Conservation (phyloP, 2,113 vertebrate species). For the Corydoras sp. region DNA sequence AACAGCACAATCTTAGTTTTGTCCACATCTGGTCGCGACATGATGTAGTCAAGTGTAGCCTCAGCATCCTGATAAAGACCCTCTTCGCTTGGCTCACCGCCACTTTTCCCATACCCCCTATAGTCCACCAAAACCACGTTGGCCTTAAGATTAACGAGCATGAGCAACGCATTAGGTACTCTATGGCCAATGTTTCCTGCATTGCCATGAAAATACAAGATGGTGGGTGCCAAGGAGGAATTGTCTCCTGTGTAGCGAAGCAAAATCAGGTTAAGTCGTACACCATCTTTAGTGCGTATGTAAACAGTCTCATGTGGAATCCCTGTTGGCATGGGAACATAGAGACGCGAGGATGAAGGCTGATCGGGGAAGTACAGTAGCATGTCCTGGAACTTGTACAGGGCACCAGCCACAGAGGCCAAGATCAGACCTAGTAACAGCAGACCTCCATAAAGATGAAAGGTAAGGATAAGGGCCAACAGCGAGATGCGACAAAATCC, state of each 20-base stretch:
- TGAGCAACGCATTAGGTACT: conserved; percentile 90
- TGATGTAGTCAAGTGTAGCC: conserved; percentile 91
- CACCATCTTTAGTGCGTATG: conserved; percentile 91
- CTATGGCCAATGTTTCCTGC: conserved; percentile 96
- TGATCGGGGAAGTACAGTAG: conserved; percentile 97
- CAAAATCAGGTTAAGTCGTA: conserved; percentile 91
- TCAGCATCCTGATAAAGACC: conserved; percentile 90
- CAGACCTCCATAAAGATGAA: conserved; percentile 89
- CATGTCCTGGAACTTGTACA: conserved; percentile 97
- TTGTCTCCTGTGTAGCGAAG: conserved; percentile 89
- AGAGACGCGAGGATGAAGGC: conserved; percentile 93
- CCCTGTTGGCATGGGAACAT: conserved; percentile 93
- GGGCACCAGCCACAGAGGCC: conserved; percentile 85
- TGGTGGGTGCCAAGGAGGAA: conserved; percentile 74
- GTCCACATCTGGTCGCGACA: conserved; percentile 95
- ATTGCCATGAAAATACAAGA: conserved; percentile 97
- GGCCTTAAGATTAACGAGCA: conserved; percentile 96
- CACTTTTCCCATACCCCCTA: conserved; percentile 94
- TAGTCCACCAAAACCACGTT: conserved; percentile 94
- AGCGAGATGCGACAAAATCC: conserved; percentile 91
- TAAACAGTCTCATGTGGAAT: conserved; percentile 93
- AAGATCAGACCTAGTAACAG: conserved; percentile 84
- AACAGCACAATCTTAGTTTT: conserved; percentile 96
- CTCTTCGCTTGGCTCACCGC: conserved; percentile 90
- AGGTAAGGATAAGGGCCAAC: conserved; percentile 93